Conservation (phyloP, 2,113 vertebrate species). For the Sterrhoptilus dennistouni region DNA sequence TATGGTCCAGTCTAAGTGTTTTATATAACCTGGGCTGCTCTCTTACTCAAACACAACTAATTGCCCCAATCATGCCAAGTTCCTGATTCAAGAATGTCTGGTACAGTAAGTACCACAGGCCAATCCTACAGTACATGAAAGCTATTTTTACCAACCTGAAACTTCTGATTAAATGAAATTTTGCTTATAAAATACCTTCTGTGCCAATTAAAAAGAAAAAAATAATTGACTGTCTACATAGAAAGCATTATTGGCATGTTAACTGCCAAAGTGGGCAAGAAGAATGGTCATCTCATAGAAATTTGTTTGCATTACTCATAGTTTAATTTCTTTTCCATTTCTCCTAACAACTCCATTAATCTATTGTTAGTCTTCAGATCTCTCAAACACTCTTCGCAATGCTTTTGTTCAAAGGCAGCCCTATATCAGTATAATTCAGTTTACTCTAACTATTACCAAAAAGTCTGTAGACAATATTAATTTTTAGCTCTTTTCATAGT, state of each 20-base stretch:
- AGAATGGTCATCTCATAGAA: background rate
- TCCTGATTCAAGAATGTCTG: background rate
- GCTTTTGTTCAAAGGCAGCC: conserved; percentile 36
- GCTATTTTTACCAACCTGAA: background rate
- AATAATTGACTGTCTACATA: background rate
- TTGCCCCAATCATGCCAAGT: background rate
- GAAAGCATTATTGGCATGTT: background rate
- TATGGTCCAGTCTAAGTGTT: background rate
- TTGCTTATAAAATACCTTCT: background rate
- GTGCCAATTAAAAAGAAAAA: background rate
- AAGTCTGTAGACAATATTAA: background rate
- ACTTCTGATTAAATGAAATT: background rate
- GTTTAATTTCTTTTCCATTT: conserved; percentile 33
- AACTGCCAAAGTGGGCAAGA: background rate
- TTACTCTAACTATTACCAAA: background rate
- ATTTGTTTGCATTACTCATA: conserved; percentile 30
- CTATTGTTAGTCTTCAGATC: conserved; percentile 10
- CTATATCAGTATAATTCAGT: background rate
- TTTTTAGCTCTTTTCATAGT: background rate
- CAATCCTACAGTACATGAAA: background rate
- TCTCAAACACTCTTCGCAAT: background rate
- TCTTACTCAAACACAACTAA: background rate
- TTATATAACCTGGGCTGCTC: background rate
- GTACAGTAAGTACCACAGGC: background rate
- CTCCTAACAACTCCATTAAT: background rate